Evolutionary conservation across 2,113 vertebrate genomes (phyloP).

Genomic region (Anarrhichthys ocellatus): DNA sequence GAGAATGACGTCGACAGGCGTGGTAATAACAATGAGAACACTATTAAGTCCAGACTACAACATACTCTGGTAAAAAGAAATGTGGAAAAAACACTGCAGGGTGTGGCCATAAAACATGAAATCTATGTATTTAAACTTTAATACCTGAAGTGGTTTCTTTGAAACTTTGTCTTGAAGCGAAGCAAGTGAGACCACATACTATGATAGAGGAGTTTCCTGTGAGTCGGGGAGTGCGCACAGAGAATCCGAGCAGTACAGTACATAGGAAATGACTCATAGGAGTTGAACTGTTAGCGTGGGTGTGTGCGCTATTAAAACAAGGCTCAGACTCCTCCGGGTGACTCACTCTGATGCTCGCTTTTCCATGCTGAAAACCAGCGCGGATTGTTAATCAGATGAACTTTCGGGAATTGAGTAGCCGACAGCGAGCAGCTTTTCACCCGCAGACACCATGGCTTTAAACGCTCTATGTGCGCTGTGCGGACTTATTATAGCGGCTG

Average conservation of each 20-base stretch:
- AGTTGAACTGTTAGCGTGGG: slow-evolving; percentile 82
- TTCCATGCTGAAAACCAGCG: slow-evolving; percentile 78
- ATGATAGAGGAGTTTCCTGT: slow-evolving; percentile 74
- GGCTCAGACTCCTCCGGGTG: slow-evolving; percentile 81
- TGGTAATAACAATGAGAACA: slow-evolving; percentile 84
- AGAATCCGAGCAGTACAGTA: slow-evolving; percentile 73
- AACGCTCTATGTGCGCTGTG: slow-evolving; percentile 69
- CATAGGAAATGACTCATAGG: slow-evolving; percentile 87
- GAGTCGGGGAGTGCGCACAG: slow-evolving; percentile 61
- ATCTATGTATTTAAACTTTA: neutral
- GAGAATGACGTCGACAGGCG: slow-evolving; percentile 83
- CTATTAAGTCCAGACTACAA: slow-evolving; percentile 75
- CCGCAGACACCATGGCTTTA: slow-evolving; percentile 73
- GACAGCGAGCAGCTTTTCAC: slow-evolving; percentile 56
- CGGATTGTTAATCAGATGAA: slow-evolving; percentile 75
- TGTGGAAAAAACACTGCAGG: slow-evolving; percentile 13
- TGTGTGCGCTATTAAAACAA: slow-evolving; percentile 85
- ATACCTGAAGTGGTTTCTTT: slow-evolving; percentile 24
- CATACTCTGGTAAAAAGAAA: neutral
- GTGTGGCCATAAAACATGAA: slow-evolving; percentile 43
- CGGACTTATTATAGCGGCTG: slow-evolving; percentile 73
- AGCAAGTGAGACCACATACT: slow-evolving; percentile 39
- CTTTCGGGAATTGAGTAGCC: slow-evolving; percentile 72
- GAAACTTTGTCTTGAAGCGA: slow-evolving; percentile 26
- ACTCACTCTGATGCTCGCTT: slow-evolving; percentile 83